Conservation (phyloP, 30 jellyfish, hydroid and myxozoan species). For the Pseudorhiza aurosa region DNA sequence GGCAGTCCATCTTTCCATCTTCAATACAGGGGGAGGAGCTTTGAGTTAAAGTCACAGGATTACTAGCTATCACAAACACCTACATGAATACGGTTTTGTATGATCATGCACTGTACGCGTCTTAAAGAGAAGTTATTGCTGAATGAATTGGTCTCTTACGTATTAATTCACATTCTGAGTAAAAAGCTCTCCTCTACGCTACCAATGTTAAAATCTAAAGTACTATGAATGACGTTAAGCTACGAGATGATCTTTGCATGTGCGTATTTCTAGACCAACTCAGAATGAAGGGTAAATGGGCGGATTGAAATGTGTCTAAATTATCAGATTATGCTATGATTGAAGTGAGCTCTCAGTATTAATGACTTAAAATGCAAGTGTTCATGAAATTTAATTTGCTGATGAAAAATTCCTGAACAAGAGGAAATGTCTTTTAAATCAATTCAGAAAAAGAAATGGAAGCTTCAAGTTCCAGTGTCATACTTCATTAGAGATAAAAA, state of each 20-base stretch:
- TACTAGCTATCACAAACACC: background rate
- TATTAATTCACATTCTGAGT: background rate
- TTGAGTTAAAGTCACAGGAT: background rate
- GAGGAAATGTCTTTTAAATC: background rate
- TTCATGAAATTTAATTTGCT: background rate
- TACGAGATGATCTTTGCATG: no score
- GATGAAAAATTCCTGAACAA: background rate
- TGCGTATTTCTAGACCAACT: no score
- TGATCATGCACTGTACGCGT: background rate
- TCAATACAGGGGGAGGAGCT: slow-evolving; percentile 1
- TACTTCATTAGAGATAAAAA: no score
- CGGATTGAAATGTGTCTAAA: background rate
- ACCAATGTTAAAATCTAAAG: no score
- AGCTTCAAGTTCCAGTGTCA: no score
- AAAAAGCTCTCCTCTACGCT: no score
- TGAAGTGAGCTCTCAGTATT: background rate
- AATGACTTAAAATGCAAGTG: background rate
- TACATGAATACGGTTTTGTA: background rate
- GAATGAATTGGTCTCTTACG: background rate
- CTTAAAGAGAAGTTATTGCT: background rate
- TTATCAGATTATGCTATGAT: slow-evolving; percentile 1
- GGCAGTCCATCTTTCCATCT: background rate
- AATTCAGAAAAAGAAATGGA: background rate
- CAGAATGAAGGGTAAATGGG: background rate
- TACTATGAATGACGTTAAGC: no score